Evolutionary conservation across 2,113 vertebrate genomes (phyloP).

Genomic region (Corythaeola cristata): DNA sequence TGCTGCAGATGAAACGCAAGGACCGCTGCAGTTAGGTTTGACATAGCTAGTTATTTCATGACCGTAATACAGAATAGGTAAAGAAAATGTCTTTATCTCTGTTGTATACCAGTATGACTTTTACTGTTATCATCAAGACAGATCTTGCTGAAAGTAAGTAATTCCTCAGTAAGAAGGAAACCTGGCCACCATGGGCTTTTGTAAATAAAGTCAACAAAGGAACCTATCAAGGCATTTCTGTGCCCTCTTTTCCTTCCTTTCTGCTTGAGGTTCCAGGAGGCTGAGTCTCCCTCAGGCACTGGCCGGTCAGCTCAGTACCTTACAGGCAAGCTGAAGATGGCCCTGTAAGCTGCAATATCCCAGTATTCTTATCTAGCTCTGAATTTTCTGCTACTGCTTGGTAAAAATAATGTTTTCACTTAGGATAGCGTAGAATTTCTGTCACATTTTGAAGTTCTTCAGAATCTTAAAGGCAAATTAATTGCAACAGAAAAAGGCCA

Average conservation of each 20-base stretch:
- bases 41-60: not conserved
- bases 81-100: not conserved
- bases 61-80: not conserved
- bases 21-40: constrained; percentile 59
- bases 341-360: not conserved
- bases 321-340: not conserved
- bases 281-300: not conserved
- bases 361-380: not conserved
- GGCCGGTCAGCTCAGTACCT: not conserved
- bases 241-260: not conserved
- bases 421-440: not conserved
- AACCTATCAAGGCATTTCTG: not conserved
- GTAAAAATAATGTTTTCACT: not conserved
- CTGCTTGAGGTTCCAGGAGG: not conserved
- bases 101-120: not conserved
- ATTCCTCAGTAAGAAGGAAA: not conserved
- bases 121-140: not conserved
- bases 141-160: not conserved
- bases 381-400: not conserved
- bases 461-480: not conserved
- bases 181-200: not conserved
- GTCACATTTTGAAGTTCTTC: not conserved
- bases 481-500: not conserved
- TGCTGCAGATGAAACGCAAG: constrained; percentile 21
- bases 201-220: not conserved